Evolutionary conservation across 2,797 vertebrate genomes (phyloP).

Genomic region (Sebastolobus alascanus): DNA sequence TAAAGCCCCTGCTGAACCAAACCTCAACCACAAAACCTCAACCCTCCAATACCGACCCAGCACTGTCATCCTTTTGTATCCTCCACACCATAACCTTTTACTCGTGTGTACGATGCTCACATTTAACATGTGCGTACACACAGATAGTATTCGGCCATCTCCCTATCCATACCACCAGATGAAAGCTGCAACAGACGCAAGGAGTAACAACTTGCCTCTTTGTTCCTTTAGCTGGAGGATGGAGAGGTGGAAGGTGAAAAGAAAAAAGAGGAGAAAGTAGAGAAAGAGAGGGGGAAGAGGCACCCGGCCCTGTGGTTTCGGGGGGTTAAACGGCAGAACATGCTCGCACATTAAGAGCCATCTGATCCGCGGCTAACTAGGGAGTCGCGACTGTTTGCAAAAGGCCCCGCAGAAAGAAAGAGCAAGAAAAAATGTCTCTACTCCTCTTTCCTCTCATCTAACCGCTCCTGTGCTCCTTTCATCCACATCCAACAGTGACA

Average conservation of each 20-base stretch:
- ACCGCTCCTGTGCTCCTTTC: constrained; percentile 63
- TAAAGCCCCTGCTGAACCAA: constrained; percentile 59
- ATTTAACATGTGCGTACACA: constrained; percentile 11
- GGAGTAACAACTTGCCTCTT: constrained; percentile 45
- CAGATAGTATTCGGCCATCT: constrained; percentile 28
- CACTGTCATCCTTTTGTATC: constrained; percentile 62
- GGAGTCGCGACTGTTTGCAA: constrained; percentile 68
- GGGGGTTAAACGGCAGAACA: constrained; percentile 82
- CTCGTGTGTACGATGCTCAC: constrained; percentile 4
- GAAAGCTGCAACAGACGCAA: constrained; percentile 48
- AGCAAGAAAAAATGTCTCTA: constrained; percentile 18
- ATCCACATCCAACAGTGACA: constrained; percentile 67
- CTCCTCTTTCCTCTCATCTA: constrained; percentile 37
- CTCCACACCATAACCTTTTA: not conserved
- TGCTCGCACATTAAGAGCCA: constrained; percentile 83
- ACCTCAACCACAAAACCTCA: constrained; percentile 71
- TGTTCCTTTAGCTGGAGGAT: constrained; percentile 37
- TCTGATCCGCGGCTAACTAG: constrained; percentile 74
- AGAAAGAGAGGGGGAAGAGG: constrained; percentile 61
- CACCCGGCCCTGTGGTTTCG: constrained; percentile 61
- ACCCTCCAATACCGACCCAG: constrained; percentile 43
- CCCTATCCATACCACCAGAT: constrained; percentile 58
- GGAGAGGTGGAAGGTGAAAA: constrained; percentile 58
- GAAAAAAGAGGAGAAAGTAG: constrained; percentile 28
- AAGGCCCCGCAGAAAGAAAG: constrained; percentile 52